Conservation (phyloP, 2,888 invertebrate genomes). For the Deroplatys truncata region DNA sequence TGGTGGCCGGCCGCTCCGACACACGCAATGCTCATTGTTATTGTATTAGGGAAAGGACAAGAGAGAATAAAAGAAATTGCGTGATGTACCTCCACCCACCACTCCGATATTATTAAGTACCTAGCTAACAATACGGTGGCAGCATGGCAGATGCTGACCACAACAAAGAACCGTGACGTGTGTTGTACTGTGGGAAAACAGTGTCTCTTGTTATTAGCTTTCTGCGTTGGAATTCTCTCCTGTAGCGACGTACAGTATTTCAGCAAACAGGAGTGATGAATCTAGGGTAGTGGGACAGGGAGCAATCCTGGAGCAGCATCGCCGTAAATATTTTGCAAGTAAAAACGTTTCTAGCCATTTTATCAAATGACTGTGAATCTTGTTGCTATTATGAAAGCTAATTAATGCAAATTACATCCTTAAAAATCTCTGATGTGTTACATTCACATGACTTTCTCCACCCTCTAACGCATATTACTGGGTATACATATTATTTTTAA, state of each 20-base stretch:
- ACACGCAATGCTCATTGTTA: background rate
- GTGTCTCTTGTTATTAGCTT: background rate
- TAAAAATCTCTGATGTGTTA: too few relatives aligned
- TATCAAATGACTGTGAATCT: too few relatives aligned
- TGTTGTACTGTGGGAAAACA: background rate
- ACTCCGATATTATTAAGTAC: background rate
- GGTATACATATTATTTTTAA: too few relatives aligned
- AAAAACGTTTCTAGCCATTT: too few relatives aligned
- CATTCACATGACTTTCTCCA: too few relatives aligned
- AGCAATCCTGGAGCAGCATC: too few relatives aligned
- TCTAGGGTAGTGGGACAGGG: background rate
- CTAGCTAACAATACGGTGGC: background rate
- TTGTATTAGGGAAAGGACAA: background rate
- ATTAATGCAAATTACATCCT: too few relatives aligned
- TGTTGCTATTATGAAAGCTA: too few relatives aligned
- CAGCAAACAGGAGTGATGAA: background rate
- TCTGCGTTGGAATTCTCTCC: background rate
- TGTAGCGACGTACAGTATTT: background rate
- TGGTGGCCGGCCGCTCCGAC: background rate
- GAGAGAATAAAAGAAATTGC: constrained; percentile 5
- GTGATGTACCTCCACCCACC: background rate
- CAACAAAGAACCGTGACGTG: background rate
- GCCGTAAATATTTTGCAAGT: too few relatives aligned
- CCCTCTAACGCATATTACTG: too few relatives aligned
- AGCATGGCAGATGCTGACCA: background rate